Evolutionary conservation across 2,113 vertebrate genomes (phyloP), one percentile per base, ranked within the genome.

Genomic region (Theristicus caerulescens): DNA sequence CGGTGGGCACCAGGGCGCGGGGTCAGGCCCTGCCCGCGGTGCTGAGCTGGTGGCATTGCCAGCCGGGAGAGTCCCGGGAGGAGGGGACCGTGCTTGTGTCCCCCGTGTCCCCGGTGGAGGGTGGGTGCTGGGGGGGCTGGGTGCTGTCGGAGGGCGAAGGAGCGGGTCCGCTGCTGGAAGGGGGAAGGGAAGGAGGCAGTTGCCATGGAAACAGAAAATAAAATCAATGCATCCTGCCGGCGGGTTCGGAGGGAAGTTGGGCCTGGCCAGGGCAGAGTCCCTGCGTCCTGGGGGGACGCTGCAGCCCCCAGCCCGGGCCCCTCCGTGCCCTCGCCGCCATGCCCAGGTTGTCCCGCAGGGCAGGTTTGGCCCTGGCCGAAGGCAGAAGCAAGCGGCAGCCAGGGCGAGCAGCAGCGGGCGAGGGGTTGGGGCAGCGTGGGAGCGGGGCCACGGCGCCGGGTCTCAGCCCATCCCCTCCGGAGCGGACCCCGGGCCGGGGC

Each of bases 131-230:
- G 74, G 0, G 8, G 72, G 26, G 44, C 71, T 26, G 72, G 86
- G 51, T 70, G 82, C 78, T 61, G 93, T 21, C 2, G 44, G 83
- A 86, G 84, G 92, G 76, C 0, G 46, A 42, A 32, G 73, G 59
- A 93, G 57, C n/a, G 9, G 82, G 84, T 69, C 96, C 25, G 76
- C 84, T 71, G 94, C 67, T 1, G 8, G 92, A 7, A 91, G 66
- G 94, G 95, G 95, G 95, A 95, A 77, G 92, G 95, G 96, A 94
- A 93, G 79, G 88, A 93, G 95, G 92, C 65, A 65, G 96, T 92
- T 88, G 54, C 94, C 89, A 86, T 97, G 93, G 96, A 88, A 95
- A 97, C 95, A 10, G 93, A 93, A 96, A 92, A 95, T 96, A 90
- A 96, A 96, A 97, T 97, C 95, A 18, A 94, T 94, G 64, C 90